Evolutionary conservation across 2,797 vertebrate species (phyloP), one percentile per base, ranked within the genome.

Genomic region (Lycodopsis pacificus): DNA sequence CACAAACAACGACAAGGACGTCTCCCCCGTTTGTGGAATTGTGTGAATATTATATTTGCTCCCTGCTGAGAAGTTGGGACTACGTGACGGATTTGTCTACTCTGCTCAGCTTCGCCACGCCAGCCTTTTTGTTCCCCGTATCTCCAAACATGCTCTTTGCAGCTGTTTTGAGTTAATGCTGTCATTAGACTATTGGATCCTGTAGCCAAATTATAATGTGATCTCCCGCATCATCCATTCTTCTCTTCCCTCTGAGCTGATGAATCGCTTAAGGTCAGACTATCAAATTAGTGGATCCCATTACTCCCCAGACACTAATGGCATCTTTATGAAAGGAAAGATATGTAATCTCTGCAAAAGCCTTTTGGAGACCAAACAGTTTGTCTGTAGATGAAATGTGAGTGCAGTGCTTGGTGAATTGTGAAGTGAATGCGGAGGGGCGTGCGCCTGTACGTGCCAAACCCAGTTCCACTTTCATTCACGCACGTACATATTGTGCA

Each of bases 281-380:
- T 80, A 92, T 90, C 92, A 92, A 93, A 94, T 94, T 94, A 93
- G 89, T 85, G 80, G 77, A 86, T 93, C 83, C 86, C 92, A 93
- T 94, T 95, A 93, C 90, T 94, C 91, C 89, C 86, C 75, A 92
- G 91, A 93, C 92, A 93, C 90, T 94, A 95, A 95, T 94, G 93
- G 91, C 84, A 81, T 92, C 92, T 93, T 92, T 91, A 92, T 92
- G 89, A 94, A 94, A 92, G 91, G 73, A 87, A 92, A 85, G 74
- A 87, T 92, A 89, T 91, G 91, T 90, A 92, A 93, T 94, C 88
- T 92, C 83, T 89, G 81, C 86, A 70, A 93, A 92, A 93, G 91
- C 85, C 91, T 90, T 88, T 92, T 83, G 86, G 79, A 89, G 84
- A 88, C 84, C 79, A 84, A 90, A 91, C 87, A 84, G 86, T 93